Conservation (phyloP, 2,888 invertebrate species). For the Spilarctia lutea region DNA sequence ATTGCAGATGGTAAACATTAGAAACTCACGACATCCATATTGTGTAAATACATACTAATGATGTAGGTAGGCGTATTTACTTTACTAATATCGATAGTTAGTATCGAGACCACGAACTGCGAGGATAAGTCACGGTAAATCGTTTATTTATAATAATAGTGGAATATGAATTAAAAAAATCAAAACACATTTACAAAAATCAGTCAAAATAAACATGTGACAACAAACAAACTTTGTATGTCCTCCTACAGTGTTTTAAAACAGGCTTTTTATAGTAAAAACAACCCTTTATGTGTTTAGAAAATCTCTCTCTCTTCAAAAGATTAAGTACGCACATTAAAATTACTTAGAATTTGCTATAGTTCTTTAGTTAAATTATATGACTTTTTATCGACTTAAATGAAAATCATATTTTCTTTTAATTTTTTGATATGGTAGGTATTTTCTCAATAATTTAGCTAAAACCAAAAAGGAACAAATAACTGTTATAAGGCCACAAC, state of each 20-base stretch:
- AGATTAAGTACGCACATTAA: background rate
- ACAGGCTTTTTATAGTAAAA: too few relatives aligned
- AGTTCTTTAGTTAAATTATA: background rate
- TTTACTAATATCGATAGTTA: constrained; percentile 39
- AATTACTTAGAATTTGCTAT: background rate
- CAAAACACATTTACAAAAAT: too few relatives aligned
- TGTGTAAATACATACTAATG: constrained; percentile 31
- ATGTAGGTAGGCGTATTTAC: constrained; percentile 17
- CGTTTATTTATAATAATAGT: constrained; percentile 39
- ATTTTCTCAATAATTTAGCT: background rate
- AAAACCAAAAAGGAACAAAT: background rate
- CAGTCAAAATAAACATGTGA: too few relatives aligned
- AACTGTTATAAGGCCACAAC: background rate
- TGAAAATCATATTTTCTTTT: background rate
- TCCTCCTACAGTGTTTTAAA: too few relatives aligned
- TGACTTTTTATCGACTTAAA: background rate
- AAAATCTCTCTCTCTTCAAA: too few relatives aligned
- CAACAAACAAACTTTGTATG: too few relatives aligned
- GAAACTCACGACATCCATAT: constrained; percentile 15
- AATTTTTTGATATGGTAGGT: background rate
- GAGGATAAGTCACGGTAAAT: constrained; percentile 49
- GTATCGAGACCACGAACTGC: constrained; percentile 32
- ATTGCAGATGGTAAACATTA: constrained; percentile 12
- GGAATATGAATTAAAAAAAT: constrained; percentile 14
- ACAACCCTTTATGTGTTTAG: too few relatives aligned